phyloP scores from a whole-genome alignment of 92 coral and sea anemone genomes.

The Bergia sp. region DNA sequence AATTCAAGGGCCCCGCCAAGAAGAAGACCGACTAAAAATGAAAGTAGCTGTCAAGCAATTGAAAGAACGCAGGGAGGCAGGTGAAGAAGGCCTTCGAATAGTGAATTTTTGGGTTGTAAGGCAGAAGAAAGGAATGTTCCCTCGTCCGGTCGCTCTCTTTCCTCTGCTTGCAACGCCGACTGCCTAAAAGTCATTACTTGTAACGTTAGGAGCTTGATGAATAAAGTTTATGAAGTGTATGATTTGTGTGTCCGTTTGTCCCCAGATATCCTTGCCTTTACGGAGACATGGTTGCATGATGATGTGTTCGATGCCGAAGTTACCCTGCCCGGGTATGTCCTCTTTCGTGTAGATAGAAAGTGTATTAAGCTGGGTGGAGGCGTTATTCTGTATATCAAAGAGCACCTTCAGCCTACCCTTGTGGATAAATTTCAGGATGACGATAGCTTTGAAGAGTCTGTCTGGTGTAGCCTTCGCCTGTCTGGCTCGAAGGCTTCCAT shows the following conservation, averaged over 20 bases:
- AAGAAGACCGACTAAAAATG: no score
- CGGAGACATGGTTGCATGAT: background rate
- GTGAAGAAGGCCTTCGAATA: background rate
- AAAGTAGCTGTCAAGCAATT: no score
- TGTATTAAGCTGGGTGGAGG: background rate
- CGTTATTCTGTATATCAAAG: background rate
- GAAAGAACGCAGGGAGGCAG: background rate
- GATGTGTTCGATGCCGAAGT: background rate
- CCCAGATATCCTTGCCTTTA: background rate
- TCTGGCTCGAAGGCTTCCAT: background rate
- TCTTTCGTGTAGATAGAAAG: background rate
- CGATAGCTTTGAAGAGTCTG: background rate
- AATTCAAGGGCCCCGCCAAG: no score
- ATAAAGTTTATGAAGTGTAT: background rate
- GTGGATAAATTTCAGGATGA: background rate
- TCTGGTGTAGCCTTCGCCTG: background rate
- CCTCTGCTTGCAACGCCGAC: background rate
- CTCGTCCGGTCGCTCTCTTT: background rate
- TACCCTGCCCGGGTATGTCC: background rate
- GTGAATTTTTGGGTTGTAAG: background rate
- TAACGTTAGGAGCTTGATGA: background rate
- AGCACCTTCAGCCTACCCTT: background rate
- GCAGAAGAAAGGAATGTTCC: background rate
- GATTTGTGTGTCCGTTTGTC: background rate
- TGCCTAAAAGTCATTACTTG: background rate